Percentiles rank a stretch among this genome's conserved stretches.
Conservation (phyloP, 1,140 invertebrate species). For the Sinonovacula constricta region DNA sequence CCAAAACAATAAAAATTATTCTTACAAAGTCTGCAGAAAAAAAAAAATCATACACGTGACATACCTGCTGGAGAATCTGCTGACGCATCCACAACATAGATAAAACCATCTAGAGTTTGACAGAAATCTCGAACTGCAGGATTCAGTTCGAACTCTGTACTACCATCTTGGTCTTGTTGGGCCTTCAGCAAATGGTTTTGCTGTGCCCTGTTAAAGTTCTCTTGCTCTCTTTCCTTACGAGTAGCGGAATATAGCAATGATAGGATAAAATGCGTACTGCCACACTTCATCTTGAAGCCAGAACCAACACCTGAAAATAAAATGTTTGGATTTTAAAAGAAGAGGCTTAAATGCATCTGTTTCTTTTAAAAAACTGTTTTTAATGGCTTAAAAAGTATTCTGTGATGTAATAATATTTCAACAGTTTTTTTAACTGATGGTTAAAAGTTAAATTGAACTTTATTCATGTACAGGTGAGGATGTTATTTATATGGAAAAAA, state of each 20-base stretch:
- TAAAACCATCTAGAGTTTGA: conserved; percentile 70
- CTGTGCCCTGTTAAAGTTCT: conserved; percentile 53
- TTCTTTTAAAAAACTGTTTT: too few relatives aligned
- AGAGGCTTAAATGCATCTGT: too few relatives aligned
- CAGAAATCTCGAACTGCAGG: conserved; percentile 69
- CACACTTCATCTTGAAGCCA: conserved; percentile 67
- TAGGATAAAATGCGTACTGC: conserved; percentile 62
- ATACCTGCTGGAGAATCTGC: conserved; percentile 33
- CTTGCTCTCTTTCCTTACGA: conserved; percentile 61
- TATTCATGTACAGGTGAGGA: too few relatives aligned
- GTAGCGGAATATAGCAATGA: conserved; percentile 70
- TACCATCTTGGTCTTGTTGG: conserved; percentile 77
- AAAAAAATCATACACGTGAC: too few relatives aligned
- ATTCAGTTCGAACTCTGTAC: conserved; percentile 81
- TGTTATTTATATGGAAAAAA: too few relatives aligned
- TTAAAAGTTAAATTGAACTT: too few relatives aligned
- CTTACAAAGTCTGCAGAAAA: too few relatives aligned
- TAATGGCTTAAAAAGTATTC: too few relatives aligned
- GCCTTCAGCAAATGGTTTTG: conserved; percentile 63
- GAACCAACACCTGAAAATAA: conserved; percentile 67
- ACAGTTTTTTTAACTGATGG: too few relatives aligned
- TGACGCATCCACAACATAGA: conserved; percentile 72
- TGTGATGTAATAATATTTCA: too few relatives aligned
- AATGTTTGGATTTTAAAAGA: too few relatives aligned
- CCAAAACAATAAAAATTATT: too few relatives aligned